phyloP scores from a whole-genome alignment of 2,888 invertebrate species.

The Opisthograptis luteolata region DNA sequence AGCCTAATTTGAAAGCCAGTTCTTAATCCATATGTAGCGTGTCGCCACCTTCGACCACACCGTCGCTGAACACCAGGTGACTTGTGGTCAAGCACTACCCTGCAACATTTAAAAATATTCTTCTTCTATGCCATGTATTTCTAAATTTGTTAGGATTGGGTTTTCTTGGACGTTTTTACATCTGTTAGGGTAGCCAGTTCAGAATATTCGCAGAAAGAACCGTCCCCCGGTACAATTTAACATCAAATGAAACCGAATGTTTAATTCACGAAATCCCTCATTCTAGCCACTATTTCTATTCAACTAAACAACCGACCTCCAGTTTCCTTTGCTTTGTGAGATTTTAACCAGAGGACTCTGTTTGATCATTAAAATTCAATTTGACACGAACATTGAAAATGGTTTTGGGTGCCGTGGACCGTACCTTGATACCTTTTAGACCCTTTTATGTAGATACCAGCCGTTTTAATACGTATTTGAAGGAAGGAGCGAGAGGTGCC shows the following conservation, averaged over 20 bases:
- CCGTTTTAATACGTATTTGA: conserved; percentile 34
- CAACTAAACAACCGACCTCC: conserved; percentile 25
- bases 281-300: conserved; percentile 9
- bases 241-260: conserved; percentile 14
- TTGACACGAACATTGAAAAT: conserved; percentile 50
- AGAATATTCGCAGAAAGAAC: no score
- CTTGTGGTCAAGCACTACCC: no score
- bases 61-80: no score
- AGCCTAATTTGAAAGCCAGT: no score
- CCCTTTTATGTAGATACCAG: conserved; percentile 42
- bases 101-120: no score
- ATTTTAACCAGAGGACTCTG: conserved; percentile 38
- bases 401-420: conserved; percentile 41
- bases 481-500: conserved; percentile 17
- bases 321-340: conserved; percentile 35
- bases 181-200: no score
- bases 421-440: conserved; percentile 41
- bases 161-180: no score
- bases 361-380: conserved; percentile 56
- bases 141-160: no score
- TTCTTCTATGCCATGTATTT: no score
- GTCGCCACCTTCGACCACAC: no score
- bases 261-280: conserved; percentile 10
- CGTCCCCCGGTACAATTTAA: not conserved
- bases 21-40: no score